Base-by-base conservation (phyloP, 2,888 invertebrate genomes). In the Malthinus flaveolus region DNA sequence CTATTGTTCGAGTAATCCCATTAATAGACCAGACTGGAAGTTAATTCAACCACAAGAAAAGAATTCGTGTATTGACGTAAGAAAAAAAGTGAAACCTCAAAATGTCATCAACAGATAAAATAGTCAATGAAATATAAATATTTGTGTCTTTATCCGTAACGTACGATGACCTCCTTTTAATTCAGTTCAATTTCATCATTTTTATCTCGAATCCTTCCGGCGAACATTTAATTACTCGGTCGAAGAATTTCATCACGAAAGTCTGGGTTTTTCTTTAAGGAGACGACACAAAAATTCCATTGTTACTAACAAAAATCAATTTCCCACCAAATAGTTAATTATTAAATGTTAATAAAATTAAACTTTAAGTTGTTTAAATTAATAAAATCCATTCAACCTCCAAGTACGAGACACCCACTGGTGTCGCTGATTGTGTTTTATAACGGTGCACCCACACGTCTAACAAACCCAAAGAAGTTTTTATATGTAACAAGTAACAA, bases 201-300 rank as follows among this genome's bases (percentile, higher is more conserved):
- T 35, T 34, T 54, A 48, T 33, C 54, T 10, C 6, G 31, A 45
- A 54, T 54, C 54, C 54, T 54, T 54, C 54, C 54, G 54, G 54
- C 47, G 3, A 32, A 36, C 42, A 39, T 48, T 11, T 35, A 51
- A 15, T 32, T 7, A 8, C 15, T 10, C 1, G 34, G 32, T 44
- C 34, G 11, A 23, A 36, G 37, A 39, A 49, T 32, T 13, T 32
- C 32, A 9, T n/a, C 31, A 36, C 9, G 6, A 36, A 36, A 36
- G 12, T 10, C 23, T 23, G 23, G 23, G 3, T 23, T 23, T 23
- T 23, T 23, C n/a, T n/a, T n/a, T n/a, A n/a, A 23, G 5, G 5
- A 23, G 23, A 23, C 2, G 5, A 3, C 2, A 23, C 2, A 23
- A 5, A 23, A 23, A 23, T 2, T 23, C 23, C 5, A 5, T 23